phyloP scores from a whole-genome alignment of 2,797 vertebrate species.

The Lacerta viridis region DNA sequence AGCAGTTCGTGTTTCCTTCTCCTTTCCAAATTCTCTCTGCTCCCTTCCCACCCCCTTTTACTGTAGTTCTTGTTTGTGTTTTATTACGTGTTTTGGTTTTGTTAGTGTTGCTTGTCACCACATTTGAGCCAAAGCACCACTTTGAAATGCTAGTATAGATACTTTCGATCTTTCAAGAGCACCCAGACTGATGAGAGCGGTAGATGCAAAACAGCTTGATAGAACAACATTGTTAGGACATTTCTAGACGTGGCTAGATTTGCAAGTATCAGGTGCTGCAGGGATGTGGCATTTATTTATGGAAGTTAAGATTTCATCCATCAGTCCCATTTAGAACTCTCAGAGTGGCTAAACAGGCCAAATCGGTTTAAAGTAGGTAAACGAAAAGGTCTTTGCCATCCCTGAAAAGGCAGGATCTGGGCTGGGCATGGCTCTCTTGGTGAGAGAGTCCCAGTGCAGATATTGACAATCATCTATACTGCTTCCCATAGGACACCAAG shows the following conservation, averaged over 20 bases:
- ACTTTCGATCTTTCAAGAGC: conserved; percentile 56
- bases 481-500: no score
- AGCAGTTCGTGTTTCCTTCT: conserved; percentile 74
- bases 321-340: not conserved
- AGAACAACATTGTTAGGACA: not conserved
- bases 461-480: not conserved
- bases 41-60: not conserved
- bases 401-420: not conserved
- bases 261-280: not conserved
- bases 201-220: not conserved
- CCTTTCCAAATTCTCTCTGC: conserved; percentile 56
- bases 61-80: conserved; percentile 17
- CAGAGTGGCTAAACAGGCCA: not conserved
- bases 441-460: not conserved
- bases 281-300: not conserved
- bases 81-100: conserved; percentile 66
- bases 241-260: not conserved
- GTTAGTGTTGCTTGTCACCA: conserved; percentile 9
- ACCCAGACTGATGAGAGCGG: not conserved
- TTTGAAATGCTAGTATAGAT: conserved; percentile 62
- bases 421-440: no score
- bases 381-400: not conserved
- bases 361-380: not conserved
- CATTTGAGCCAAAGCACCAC: conserved; percentile 41
- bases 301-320: no score